Evolutionary conservation across 2,888 invertebrate genomes (phyloP).

Genomic region (Cosmorhoe ocellata): DNA sequence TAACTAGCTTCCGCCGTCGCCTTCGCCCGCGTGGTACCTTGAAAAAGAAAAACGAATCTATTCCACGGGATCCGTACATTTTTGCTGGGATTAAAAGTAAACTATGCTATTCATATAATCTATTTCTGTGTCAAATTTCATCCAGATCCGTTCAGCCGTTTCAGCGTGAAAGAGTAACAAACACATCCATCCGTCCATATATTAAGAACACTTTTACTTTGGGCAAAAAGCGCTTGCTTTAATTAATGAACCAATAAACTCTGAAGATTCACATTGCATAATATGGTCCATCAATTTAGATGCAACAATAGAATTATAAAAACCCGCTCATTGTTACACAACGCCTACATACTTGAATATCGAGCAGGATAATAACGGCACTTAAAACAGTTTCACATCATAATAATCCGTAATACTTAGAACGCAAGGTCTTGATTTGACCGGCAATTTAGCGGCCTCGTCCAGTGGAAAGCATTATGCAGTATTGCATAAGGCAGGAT

Average conservation of each 20-base stretch:
- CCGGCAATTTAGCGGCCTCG: slow-evolving; percentile 28
- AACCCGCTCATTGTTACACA: slow-evolving; percentile 35
- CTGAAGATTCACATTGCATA: slow-evolving; percentile 26
- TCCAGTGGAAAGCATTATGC: slow-evolving; percentile 20
- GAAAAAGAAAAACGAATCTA: no score
- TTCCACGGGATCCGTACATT: no score
- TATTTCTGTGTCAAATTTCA: no score
- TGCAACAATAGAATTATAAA: slow-evolving; percentile 31
- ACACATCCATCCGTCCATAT: no score
- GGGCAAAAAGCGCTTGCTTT: not conserved
- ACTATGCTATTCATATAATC: no score
- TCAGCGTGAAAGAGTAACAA: no score
- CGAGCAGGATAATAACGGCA: slow-evolving; percentile 29
- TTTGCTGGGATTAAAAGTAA: no score
- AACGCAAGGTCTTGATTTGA: slow-evolving; percentile 38
- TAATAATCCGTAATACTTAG: slow-evolving; percentile 29
- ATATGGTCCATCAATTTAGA: slow-evolving; percentile 21
- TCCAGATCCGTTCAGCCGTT: no score
- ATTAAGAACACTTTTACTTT: slow-evolving; percentile 8
- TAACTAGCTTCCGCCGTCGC: no score
- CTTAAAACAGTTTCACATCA: slow-evolving; percentile 23
- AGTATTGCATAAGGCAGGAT: slow-evolving; percentile 53
- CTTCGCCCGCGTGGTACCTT: no score
- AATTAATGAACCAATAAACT: slow-evolving; percentile 26
- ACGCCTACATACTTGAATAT: slow-evolving; percentile 29